Percentiles rank a stretch among this genome's conserved stretches.
These are phyloP conservation scores for Phylloscopus trochiloides DNA, from an alignment of 2,113 vertebrate species.

Conservation along the genomic window DNA sequence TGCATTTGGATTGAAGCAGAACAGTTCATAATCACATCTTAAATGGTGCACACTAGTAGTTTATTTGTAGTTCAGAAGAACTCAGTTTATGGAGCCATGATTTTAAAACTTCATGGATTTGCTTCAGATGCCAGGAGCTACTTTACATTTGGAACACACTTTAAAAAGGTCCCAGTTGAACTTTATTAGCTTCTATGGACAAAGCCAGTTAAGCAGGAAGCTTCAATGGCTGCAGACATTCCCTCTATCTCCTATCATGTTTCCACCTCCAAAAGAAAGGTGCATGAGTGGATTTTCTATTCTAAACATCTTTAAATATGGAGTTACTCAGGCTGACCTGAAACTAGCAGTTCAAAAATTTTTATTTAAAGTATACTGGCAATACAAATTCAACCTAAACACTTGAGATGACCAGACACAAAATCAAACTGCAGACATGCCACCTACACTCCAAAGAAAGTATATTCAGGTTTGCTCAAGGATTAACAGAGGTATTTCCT, in stretches of 20 bases:
- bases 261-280: neutral
- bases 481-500: neutral
- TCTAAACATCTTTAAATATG: neutral
- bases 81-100: neutral
- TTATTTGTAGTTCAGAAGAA: conserved; percentile 42
- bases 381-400: neutral
- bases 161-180: conserved; percentile 16
- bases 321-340: neutral
- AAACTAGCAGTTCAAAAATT: neutral
- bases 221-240: conserved; percentile 16
- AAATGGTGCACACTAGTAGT: neutral
- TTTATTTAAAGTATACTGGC: neutral
- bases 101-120: conserved; percentile 37
- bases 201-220: conserved; percentile 13
- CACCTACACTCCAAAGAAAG: neutral
- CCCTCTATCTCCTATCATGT: neutral
- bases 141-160: conserved; percentile 41
- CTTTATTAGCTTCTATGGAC: conserved; percentile 49
- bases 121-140: conserved; percentile 33
- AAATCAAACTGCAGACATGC: neutral
- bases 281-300: neutral
- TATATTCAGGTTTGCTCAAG: neutral
- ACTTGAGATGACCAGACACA: neutral
- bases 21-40: conserved; percentile 33
- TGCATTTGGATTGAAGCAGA: conserved; percentile 51